A percentile compares a stretch with the other conserved stretches of the same genome.
Conservation (phyloP, 2,888 invertebrate species). For the Lasioglossum figueresi region DNA sequence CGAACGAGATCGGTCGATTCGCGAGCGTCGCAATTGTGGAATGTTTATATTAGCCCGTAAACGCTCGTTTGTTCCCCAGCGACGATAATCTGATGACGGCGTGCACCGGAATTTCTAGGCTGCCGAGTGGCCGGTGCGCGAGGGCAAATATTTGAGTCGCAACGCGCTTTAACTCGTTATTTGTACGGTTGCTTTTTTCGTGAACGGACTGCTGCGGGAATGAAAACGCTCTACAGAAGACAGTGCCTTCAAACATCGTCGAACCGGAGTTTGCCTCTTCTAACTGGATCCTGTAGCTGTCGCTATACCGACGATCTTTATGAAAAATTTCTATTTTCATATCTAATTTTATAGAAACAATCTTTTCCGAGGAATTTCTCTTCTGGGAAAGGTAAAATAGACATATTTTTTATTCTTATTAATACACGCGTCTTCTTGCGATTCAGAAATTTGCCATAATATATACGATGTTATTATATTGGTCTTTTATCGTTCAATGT, state of each 20-base stretch:
- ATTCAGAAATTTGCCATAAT: too few species aligned
- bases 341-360: too few species aligned
- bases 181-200: conserved; percentile 43
- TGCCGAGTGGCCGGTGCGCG: conserved; percentile 11
- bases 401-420: too few species aligned
- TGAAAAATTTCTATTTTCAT: too few species aligned
- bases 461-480: too few species aligned
- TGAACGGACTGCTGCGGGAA: neutral
- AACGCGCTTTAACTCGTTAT: conserved; percentile 51
- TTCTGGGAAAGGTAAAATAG: too few species aligned
- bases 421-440: too few species aligned
- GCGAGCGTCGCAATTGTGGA: conserved; percentile 37
- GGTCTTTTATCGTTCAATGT: too few species aligned
- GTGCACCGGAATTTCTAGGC: conserved; percentile 23
- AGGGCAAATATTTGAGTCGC: conserved; percentile 47
- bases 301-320: too few species aligned
- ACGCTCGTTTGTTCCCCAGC: neutral
- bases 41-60: conserved; percentile 26
- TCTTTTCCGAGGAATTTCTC: too few species aligned
- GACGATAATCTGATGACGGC: conserved; percentile 30
- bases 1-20: conserved; percentile 6
- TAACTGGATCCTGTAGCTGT: neutral
- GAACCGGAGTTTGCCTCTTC: neutral
- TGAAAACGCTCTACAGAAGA: neutral
- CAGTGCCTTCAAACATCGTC: neutral